Conservation (phyloP, 2,113 vertebrate species). For the Rhizomys pruinosus region DNA sequence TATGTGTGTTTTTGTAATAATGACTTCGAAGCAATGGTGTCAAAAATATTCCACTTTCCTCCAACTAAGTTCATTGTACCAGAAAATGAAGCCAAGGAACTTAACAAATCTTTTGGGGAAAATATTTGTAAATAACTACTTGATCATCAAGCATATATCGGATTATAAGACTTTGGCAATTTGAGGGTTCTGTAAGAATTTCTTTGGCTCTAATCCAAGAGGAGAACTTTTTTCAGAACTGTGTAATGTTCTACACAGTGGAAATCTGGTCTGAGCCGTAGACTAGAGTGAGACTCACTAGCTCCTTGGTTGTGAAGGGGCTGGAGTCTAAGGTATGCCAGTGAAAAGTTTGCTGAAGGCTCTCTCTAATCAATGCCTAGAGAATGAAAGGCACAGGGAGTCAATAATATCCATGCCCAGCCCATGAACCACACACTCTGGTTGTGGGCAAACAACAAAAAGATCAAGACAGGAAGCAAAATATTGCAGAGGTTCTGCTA, state of each 20-base stretch:
- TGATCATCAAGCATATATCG: neutral
- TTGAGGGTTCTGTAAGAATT: constrained; percentile 35
- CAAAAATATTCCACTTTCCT: constrained; percentile 48
- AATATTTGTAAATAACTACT: constrained; percentile 39
- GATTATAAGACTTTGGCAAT: constrained; percentile 29
- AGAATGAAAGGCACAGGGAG: neutral
- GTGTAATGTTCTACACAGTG: neutral
- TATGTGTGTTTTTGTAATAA: neutral
- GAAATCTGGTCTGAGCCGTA: neutral
- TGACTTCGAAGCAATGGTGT: constrained; percentile 27
- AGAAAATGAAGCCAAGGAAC: constrained; percentile 43
- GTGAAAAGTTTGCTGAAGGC: neutral
- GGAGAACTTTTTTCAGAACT: neutral
- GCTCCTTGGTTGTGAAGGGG: neutral
- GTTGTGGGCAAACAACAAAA: neutral
- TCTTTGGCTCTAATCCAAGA: constrained; percentile 10
- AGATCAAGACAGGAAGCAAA: neutral
- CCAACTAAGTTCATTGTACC: constrained; percentile 50
- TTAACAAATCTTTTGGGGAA: constrained; percentile 3
- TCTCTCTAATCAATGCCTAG: neutral
- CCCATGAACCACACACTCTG: neutral
- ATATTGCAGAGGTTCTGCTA: neutral
- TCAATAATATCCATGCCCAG: neutral
- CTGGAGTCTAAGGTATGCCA: too few species aligned
- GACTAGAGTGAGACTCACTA: neutral